Evolutionary conservation across 2,888 invertebrate species (phyloP), one percentile per base, ranked within the genome.

Genomic region (Aspidiotus destructor): DNA sequence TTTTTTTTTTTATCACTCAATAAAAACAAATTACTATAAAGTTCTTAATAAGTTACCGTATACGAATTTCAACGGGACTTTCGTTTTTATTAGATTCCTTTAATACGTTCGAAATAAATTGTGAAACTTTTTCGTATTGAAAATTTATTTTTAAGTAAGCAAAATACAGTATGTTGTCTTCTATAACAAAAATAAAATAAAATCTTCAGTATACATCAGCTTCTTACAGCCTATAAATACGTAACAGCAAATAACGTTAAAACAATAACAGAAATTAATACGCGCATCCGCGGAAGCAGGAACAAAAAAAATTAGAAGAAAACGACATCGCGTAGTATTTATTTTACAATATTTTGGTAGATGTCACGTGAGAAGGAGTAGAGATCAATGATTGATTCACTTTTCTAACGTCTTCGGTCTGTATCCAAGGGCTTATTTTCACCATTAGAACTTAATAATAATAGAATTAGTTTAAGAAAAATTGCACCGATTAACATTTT

Each of bases 21-120:
- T 63, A 63, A 63, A 63, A 63, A 63, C 63, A 54, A 63, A 63
- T 63, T 55, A 55, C 63, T 63, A 48, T 53, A 54, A 63, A 63
- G 53, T 63, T 63, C 48, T 63, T 63, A 63, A 63, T 63, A 63
- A 63, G 54, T 28, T 54, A 2, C 40, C 7, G 54, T 17, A 28
- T 62, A 28, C 60, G 28, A n/a, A 13, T 48, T 48, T 48, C 48
- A 11, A 28, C 28, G 48, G 11, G 48, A 3, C 48, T 11, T 48
- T n/a, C 48, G n/a, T 11, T 48, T 48, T 11, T 48, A 48, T 48
- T 48, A 11, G 48, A 13, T 48, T 48, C 28, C 5, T 28, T 48
- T 48, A 13, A n/a, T 48, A 48, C 48, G 48, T 28, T 28, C 48
- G 11, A n/a, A 48, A 48, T 48, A 48, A 48, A 48, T 48, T 28